Evolutionary conservation across 2,888 invertebrate genomes (phyloP), one percentile per base, ranked within the genome.

Genomic region (Ormyrus pomaceus): DNA sequence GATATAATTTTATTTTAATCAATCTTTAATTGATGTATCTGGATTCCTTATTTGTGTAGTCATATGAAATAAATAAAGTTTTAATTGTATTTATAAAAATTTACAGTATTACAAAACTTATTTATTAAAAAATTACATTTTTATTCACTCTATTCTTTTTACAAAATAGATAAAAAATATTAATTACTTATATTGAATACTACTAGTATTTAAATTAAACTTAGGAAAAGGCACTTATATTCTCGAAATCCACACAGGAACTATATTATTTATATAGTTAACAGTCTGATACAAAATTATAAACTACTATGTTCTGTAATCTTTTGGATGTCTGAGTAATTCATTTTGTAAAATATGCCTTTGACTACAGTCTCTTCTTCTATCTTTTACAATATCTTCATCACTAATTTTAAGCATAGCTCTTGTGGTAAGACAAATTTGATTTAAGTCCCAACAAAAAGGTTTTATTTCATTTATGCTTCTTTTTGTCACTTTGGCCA

Each of bases 381-480:
- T 77, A 34, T 72, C 71, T 51, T 11, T 71, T 6, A 65, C 8
- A 50, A 77, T 50, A 34, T 71, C 71, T 66, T 77, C 71, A 62
- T 77, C 13, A 34, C 34, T 34, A 34, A 34, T 34, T 34, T 34
- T 34, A 34, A 34, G 34, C 78, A 82, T 82, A 46, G 79, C 76
- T 77, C 77, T 82, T 11, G 82, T 80, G 34, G 82, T 82, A 0
- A 82, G 61, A 46, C 82, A 82, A 58, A 82, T 80, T 68, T 77
- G 74, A 74, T 80, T 77, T 46, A 58, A 65, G 71, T 82, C 82
- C 82, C 82, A 82, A 65, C 80, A 69, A 66, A 82, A 82, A 9
- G 82, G 80, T 51, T 55, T 79, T 10, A 82, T 80, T 56, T 80
- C 75, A 55, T 69, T 76, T 7, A 82, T 68, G 50, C 69, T 72